phyloP scores from a whole-genome alignment of 92 coral and sea anemone species.

The Blastomussa wellsi region DNA sequence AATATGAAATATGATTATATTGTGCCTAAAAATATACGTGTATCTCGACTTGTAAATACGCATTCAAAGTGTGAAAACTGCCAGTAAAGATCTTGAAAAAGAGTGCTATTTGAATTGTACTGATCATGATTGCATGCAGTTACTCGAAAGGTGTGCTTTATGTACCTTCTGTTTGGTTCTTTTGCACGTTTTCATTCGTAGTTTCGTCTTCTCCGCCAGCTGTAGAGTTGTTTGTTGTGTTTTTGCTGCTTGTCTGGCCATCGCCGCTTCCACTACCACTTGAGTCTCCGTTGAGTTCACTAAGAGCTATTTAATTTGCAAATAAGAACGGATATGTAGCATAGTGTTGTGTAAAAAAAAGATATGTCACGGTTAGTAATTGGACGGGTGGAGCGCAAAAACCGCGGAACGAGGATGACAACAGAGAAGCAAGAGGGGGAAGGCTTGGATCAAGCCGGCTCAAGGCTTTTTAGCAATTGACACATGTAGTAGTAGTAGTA shows the following conservation, averaged over 20 bases:
- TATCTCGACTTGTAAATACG: background rate
- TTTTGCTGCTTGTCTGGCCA: conserved; percentile 4
- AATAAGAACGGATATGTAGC: background rate
- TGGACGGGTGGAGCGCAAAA: too few species aligned
- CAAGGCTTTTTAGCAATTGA: too few species aligned
- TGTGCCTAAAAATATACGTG: too few species aligned
- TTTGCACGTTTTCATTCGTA: background rate
- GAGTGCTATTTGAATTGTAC: background rate
- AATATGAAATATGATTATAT: too few species aligned
- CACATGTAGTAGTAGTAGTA: too few species aligned
- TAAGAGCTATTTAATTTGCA: conserved; percentile 24
- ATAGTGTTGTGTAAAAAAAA: too few species aligned
- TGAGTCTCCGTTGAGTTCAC: conserved; percentile 40
- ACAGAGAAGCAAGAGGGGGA: too few species aligned
- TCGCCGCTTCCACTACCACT: conserved; percentile 54
- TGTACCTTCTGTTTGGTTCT: conserved; percentile 37
- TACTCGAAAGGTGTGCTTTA: background rate
- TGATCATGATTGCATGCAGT: background rate
- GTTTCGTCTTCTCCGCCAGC: conserved; percentile 22
- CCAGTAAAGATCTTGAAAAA: too few species aligned
- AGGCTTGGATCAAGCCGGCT: too few species aligned
- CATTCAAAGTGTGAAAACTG: background rate
- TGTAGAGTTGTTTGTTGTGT: conserved; percentile 20
- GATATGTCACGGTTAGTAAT: too few species aligned
- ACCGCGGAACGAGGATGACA: too few species aligned